Conservation (phyloP, 1,140 invertebrate genomes). For the Eriosoma lanigerum region DNA sequence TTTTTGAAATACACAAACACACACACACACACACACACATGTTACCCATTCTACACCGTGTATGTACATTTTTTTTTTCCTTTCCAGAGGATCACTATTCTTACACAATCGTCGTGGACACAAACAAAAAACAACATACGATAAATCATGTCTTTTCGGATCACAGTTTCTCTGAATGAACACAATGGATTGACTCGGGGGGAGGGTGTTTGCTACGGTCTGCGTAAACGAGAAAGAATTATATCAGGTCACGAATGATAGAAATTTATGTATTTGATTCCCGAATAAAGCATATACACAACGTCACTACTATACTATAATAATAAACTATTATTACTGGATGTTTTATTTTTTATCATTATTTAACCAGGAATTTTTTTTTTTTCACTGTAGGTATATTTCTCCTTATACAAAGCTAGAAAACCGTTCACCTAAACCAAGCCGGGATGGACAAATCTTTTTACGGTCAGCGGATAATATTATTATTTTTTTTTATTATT, state of each 20-base stretch:
- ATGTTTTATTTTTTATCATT: not conserved
- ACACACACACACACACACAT: not conserved
- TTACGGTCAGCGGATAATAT: no score
- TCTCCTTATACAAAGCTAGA: not conserved
- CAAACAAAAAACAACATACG: constrained; percentile 39
- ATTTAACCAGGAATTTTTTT: no score
- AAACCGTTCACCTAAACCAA: no score
- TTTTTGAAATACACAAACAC: not conserved
- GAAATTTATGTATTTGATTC: constrained; percentile 49
- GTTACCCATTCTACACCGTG: constrained; percentile 21
- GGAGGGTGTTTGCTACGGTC: constrained; percentile 42
- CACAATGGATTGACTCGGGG: constrained; percentile 18
- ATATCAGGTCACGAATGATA: constrained; percentile 43
- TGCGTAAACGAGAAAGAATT: constrained; percentile 37
- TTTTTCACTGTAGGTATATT: constrained; percentile 11
- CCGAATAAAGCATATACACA: constrained; percentile 4
- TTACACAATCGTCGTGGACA: not conserved
- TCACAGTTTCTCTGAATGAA: constrained; percentile 25
- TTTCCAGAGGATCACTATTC: no score
- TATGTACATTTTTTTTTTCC: constrained; percentile 29
- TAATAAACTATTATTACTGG: no score
- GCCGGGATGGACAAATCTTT: no score
- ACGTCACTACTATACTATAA: no score
- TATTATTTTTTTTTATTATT: no score
- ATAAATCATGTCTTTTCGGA: constrained; percentile 50